Evolutionary conservation across 2,888 invertebrate species (phyloP).

Genomic region (Nemotelus pantherinus): DNA sequence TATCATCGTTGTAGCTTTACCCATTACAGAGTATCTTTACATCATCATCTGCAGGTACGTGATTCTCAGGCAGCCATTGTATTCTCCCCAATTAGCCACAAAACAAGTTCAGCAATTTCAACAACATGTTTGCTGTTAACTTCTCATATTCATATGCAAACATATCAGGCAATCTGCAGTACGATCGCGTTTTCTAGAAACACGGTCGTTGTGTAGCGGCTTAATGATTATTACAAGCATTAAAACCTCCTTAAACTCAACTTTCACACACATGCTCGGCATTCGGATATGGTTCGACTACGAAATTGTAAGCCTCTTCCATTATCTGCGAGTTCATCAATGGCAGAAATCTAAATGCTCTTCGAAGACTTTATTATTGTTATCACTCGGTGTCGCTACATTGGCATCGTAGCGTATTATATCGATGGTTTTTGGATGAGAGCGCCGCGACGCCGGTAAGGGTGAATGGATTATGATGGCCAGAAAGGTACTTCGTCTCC

Average conservation of each 20-base stretch:
- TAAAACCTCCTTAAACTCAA: slow-evolving; percentile 41
- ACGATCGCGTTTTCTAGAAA: slow-evolving; percentile 21
- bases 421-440: no score
- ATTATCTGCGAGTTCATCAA: slow-evolving; percentile 40
- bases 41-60: not conserved
- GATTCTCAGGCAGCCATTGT: slow-evolving; percentile 2
- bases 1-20: not conserved
- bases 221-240: slow-evolving; percentile 42
- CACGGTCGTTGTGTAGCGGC: slow-evolving; percentile 28
- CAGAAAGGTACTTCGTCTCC: slow-evolving; percentile 24
- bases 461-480: slow-evolving; percentile 30
- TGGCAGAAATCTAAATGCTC: slow-evolving; percentile 43
- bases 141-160: not conserved
- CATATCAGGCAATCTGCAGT: slow-evolving; percentile 19
- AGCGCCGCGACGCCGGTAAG: not conserved
- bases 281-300: slow-evolving; percentile 29
- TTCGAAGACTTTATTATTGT: slow-evolving; percentile 43
- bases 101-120: slow-evolving; percentile 32
- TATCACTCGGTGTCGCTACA: slow-evolving; percentile 4
- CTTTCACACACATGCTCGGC: slow-evolving; percentile 39
- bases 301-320: slow-evolving; percentile 30
- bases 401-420: not conserved
- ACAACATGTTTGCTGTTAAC: slow-evolving; percentile 27
- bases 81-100: slow-evolving; percentile 24
- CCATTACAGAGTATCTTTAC: slow-evolving; percentile 15